phyloP scores from a whole-genome alignment of 2,888 invertebrate species.

The Pseudococcus longispinus region DNA sequence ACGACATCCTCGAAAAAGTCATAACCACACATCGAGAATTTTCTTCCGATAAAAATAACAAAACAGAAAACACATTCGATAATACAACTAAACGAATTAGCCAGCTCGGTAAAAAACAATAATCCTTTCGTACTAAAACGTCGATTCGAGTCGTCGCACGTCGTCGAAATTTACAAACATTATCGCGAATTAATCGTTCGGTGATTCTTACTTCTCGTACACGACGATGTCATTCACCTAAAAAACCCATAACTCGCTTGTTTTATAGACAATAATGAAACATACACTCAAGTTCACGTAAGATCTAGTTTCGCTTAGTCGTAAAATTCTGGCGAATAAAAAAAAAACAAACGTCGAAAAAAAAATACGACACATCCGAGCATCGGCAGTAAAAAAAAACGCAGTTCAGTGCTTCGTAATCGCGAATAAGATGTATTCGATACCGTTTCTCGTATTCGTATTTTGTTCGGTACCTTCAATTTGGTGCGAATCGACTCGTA shows the following conservation, averaged over 20 bases:
- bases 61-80: not conserved
- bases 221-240: conserved; percentile 11
- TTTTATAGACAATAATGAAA: conserved; percentile 31
- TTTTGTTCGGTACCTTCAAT: not conserved
- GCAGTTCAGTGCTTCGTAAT: conserved; percentile 14
- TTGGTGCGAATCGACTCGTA: conserved; percentile 21
- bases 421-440: conserved; percentile 12
- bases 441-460: not conserved
- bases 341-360: conserved; percentile 18
- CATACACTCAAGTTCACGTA: conserved; percentile 11
- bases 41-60: not conserved
- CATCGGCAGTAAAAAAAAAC: not conserved
- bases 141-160: not conserved
- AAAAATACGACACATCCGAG: not conserved
- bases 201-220: not conserved
- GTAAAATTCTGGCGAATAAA: not conserved
- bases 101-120: not conserved
- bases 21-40: not conserved
- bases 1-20: not conserved
- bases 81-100: not conserved
- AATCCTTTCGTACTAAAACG: not conserved
- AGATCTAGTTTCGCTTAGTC: conserved; percentile 8
- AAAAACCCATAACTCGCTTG: not conserved
- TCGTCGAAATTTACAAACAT: not conserved
- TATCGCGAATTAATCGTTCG: not conserved